phyloP scores from a whole-genome alignment of 35 echinoderm and acorn worm species.

The Diadema setosum region DNA sequence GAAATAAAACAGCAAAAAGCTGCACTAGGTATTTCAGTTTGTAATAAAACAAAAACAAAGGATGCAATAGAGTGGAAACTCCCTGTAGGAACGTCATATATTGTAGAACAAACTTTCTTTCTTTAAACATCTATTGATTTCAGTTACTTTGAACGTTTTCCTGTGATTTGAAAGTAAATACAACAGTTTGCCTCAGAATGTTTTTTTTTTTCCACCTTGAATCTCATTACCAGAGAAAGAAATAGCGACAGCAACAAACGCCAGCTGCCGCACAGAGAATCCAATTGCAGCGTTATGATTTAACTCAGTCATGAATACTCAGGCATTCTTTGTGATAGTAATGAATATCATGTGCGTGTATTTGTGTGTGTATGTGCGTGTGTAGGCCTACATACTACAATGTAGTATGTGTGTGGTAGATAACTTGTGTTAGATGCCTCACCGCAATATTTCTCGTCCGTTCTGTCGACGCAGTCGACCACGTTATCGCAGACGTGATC shows the following conservation, averaged over 20 bases:
- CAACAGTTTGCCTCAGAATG: not conserved
- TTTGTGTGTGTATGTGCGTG: too few relatives aligned
- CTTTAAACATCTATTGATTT: not conserved
- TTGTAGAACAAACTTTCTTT: not conserved
- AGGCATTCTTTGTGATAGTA: too few relatives aligned
- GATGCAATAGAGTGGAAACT: too few relatives aligned
- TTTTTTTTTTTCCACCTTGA: not conserved
- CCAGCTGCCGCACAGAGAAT: too few relatives aligned
- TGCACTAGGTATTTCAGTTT: not conserved
- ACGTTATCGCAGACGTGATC: not conserved
- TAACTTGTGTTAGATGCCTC: not conserved
- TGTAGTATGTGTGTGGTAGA: too few relatives aligned
- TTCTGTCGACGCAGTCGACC: not conserved
- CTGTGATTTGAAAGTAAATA: not conserved
- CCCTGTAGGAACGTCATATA: too few relatives aligned
- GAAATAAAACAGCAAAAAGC: not conserved
- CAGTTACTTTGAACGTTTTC: not conserved
- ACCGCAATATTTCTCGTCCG: not conserved
- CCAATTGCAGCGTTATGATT: too few relatives aligned
- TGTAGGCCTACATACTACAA: too few relatives aligned
- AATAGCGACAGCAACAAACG: too few relatives aligned
- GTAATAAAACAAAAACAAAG: not conserved
- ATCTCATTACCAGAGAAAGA: not conserved
- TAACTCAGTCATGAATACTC: too few relatives aligned
- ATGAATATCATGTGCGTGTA: too few relatives aligned